These are phyloP conservation scores for Scaptomyza pallida DNA, from an alignment of 1,140 invertebrate genomes.

Conservation along the genomic window DNA sequence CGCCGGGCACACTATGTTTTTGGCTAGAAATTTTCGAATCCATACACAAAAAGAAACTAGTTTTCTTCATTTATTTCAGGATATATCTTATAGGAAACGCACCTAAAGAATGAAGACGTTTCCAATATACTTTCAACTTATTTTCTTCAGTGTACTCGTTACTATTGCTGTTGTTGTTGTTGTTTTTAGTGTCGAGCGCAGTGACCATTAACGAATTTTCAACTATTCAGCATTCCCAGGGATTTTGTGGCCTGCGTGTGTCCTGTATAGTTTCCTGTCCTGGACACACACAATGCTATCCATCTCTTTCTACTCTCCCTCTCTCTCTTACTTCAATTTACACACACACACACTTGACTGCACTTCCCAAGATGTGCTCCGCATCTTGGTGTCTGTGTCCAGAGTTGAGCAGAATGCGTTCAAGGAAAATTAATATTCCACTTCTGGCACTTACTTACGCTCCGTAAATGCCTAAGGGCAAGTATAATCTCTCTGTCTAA, in stretches of 20 bases:
- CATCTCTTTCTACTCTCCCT: background rate
- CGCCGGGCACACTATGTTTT: conserved; percentile 4
- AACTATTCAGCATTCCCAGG: conserved; percentile 71
- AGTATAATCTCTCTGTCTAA: conserved; percentile 54
- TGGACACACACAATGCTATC: conserved; percentile 45
- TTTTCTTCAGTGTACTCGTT: background rate
- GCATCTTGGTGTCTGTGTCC: background rate
- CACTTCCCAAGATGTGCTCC: conserved; percentile 35
- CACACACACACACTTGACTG: conserved; percentile 68
- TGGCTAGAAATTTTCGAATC: conserved; percentile 48
- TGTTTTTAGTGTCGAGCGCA: conserved; percentile 47
- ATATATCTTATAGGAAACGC: too few species aligned
- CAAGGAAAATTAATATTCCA: conserved; percentile 78
- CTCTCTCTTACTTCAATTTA: background rate
- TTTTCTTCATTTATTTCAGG: too few species aligned
- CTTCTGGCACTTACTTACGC: conserved; percentile 81
- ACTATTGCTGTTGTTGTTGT: conserved; percentile 12
- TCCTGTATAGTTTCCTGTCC: conserved; percentile 28
- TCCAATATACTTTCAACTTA: background rate
- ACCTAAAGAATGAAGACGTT: too few species aligned
- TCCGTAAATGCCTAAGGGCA: conserved; percentile 73
- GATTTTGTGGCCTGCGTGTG: conserved; percentile 23
- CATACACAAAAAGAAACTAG: too few species aligned
- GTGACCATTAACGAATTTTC: conserved; percentile 82
- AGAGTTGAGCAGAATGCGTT: conserved; percentile 45